Evolutionary conservation across 1,140 invertebrate genomes (phyloP).

Genomic region (Bombyx mori): DNA sequence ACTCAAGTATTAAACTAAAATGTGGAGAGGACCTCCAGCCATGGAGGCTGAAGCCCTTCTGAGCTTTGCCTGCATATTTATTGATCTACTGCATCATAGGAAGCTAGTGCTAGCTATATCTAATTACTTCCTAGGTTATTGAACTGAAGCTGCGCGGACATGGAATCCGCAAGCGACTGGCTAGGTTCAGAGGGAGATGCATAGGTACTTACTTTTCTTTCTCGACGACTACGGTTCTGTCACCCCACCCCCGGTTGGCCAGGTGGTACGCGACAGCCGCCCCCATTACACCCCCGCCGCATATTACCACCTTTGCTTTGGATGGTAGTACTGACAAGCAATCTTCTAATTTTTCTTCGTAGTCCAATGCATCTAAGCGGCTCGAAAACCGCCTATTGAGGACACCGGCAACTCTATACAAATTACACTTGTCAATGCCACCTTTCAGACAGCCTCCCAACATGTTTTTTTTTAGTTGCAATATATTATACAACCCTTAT

Average conservation of each 20-base stretch:
- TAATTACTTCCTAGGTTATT: not conserved
- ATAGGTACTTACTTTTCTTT: constrained; percentile 71
- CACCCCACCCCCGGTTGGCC: constrained; percentile 85
- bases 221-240: constrained; percentile 89
- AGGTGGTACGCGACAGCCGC: constrained; percentile 95
- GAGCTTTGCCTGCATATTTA: too few relatives aligned
- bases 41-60: too few relatives aligned
- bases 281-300: constrained; percentile 95
- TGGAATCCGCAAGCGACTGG: not conserved
- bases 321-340: constrained; percentile 41
- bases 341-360: constrained; percentile 38
- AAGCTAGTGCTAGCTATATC: not conserved
- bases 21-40: too few relatives aligned
- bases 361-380: constrained; percentile 34
- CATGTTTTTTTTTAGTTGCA: constrained; percentile 35
- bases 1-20: too few relatives aligned
- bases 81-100: too few relatives aligned
- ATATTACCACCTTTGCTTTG: constrained; percentile 84
- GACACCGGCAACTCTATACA: constrained; percentile 26
- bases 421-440: constrained; percentile 21
- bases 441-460: constrained; percentile 30
- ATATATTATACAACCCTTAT: constrained; percentile 13
- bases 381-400: constrained; percentile 29
- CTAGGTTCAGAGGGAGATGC: not conserved
- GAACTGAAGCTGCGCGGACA: not conserved